A percentile compares a stretch with the other conserved stretches of the same genome.
Conservation (phyloP, 2,797 vertebrate genomes). For the Scolopax rusticola region DNA sequence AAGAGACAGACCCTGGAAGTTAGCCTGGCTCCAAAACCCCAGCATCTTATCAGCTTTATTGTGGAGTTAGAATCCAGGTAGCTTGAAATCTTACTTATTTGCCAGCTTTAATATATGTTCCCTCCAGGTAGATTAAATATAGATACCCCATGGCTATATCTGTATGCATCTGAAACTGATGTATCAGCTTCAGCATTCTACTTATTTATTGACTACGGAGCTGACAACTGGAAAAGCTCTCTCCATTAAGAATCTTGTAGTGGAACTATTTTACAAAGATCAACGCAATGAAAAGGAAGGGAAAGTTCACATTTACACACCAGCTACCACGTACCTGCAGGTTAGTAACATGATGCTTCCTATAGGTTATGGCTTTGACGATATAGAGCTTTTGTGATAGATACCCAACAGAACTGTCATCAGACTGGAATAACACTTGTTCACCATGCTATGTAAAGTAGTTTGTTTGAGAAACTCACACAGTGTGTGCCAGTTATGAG, state of each 20-base stretch:
- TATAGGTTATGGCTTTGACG: neutral
- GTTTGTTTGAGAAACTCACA: neutral
- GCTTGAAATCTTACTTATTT: neutral
- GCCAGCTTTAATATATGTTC: neutral
- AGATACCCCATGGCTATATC: conserved; percentile 87
- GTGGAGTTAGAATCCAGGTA: neutral
- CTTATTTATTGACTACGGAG: conserved; percentile 79
- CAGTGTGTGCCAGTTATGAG: neutral
- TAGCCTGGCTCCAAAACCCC: neutral
- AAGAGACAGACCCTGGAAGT: neutral
- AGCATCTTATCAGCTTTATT: neutral
- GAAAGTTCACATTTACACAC: conserved; percentile 81
- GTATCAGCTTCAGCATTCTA: conserved; percentile 78
- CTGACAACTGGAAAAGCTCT: conserved; percentile 85
- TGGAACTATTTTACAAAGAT: conserved; percentile 82
- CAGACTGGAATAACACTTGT: neutral
- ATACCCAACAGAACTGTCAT: neutral
- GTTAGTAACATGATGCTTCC: conserved; percentile 64
- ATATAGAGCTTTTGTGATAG: neutral
- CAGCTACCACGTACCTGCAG: conserved; percentile 82
- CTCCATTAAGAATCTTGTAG: conserved; percentile 80
- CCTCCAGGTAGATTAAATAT: conserved; percentile 83
- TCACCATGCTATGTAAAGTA: neutral
- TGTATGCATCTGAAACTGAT: conserved; percentile 80
- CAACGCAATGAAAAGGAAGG: conserved; percentile 80